Conservation (phyloP, 2,113 vertebrate species). For the Muntiacus muntjak region DNA sequence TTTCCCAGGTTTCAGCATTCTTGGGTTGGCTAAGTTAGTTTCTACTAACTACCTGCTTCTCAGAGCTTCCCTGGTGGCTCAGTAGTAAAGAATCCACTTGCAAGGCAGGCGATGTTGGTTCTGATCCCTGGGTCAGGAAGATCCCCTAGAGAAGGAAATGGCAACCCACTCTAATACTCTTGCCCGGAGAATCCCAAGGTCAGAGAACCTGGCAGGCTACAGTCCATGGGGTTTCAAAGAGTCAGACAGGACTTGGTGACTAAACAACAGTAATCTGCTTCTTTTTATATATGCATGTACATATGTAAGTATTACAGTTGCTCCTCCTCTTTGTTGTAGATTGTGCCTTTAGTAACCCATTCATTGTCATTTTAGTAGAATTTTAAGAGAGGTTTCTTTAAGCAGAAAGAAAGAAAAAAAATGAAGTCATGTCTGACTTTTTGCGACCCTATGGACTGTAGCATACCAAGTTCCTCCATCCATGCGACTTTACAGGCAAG, state of each 20-base stretch:
- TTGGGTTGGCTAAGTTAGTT: background rate
- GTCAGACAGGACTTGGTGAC: background rate
- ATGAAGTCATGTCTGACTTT: accelerated
- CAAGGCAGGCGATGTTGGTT: background rate
- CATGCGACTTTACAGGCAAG: background rate
- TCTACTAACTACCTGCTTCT: background rate
- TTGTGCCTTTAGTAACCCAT: background rate
- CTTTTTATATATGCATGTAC: background rate
- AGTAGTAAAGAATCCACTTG: background rate
- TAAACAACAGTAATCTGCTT: background rate
- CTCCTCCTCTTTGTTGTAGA: background rate
- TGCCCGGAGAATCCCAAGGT: background rate
- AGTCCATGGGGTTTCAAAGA: background rate
- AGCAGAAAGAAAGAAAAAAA: background rate
- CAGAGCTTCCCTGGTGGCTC: background rate
- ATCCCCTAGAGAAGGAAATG: background rate
- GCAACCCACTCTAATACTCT: background rate
- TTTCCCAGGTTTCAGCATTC: background rate
- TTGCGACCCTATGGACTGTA: background rate
- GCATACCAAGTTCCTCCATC: background rate
- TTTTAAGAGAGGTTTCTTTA: background rate
- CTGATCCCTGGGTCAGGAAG: background rate
- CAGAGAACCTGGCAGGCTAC: background rate
- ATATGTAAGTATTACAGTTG: background rate
- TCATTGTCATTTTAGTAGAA: background rate